Conservation (phyloP, 2,113 vertebrate genomes). For the Pseudolaguvia tuberculata region DNA sequence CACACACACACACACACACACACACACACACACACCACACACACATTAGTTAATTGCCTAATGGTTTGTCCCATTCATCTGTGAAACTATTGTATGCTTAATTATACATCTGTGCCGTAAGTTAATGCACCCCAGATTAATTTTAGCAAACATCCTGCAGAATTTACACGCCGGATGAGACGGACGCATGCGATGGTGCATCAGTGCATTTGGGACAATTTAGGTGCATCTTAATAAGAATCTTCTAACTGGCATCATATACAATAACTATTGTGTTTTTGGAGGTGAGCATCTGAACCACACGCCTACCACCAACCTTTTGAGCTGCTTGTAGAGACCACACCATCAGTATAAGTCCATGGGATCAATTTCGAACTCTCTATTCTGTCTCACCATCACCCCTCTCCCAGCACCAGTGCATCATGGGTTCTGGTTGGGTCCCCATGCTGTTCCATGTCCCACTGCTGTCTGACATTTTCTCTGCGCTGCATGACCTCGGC, state of each 20-base stretch:
- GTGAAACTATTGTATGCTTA: no score
- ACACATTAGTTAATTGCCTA: neutral
- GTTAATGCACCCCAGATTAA: neutral
- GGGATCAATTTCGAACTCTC: neutral
- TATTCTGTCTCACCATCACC: neutral
- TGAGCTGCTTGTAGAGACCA: neutral
- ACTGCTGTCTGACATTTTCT: constrained; percentile 24
- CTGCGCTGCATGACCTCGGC: constrained; percentile 28
- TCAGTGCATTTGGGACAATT: neutral
- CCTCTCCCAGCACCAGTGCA: neutral
- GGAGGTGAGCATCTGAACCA: neutral
- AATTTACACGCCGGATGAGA: neutral
- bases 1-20: no score
- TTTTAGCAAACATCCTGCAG: neutral
- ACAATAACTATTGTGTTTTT: neutral
- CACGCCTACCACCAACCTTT: neutral
- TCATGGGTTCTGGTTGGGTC: constrained; percentile 18
- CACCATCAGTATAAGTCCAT: neutral
- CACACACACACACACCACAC: no score
- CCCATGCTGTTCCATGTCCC: constrained; percentile 15
- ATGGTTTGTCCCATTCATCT: neutral
- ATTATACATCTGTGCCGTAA: neutral
- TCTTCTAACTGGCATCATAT: neutral
- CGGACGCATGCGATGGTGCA: neutral
- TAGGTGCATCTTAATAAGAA: neutral